Base-by-base conservation (phyloP, 2,888 invertebrate species). In the Matsumyia berberina region DNA sequence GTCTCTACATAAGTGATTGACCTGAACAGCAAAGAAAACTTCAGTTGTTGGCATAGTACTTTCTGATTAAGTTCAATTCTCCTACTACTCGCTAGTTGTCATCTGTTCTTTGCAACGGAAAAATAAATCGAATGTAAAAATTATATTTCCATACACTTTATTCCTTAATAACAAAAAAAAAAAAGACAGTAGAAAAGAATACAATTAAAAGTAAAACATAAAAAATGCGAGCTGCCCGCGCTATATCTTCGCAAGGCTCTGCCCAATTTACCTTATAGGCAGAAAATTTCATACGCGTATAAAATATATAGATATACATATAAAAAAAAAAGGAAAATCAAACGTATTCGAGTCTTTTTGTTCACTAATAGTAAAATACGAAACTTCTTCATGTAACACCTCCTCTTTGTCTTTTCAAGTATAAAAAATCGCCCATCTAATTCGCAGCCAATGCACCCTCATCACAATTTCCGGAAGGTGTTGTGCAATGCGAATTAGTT, bases 401-500 rank as follows among this genome's bases (percentile, higher is more conserved):
- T 17, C 15, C 6, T 2, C 2, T 7, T 49, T 8, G 33, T 19
- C n/a, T 15, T 37, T 37, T 51, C 0, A 49, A 15, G 53, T 49
- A 4, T 9, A 0, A 12, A 60, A 31, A 31, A 5, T n/a, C 2
- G 6, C 51, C 11, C n/a, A 9, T 11, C 42, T 37, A 79, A 37
- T 85, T 79, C 15, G 73, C 37, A 42, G 69, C 33, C 37, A 70
- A 44, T 35, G 70, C 83, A 74, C 69, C 83, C n/a, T 87, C 87
- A 80, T 88, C 88, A 37, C 87, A 86, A 70, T 88, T 88, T 19
- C 89, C 90, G 7, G 90, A 89, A 9, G 91, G 89, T 31, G 89
- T 88, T 53, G 90, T 88, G 80, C 91, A 91, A 78, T 90, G 87
- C n/a, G 91, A 91, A 87, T 90, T 91, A 53, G 88, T 89, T 9